Conservation (phyloP, 1,140 invertebrate genomes). For the Apis florea region DNA sequence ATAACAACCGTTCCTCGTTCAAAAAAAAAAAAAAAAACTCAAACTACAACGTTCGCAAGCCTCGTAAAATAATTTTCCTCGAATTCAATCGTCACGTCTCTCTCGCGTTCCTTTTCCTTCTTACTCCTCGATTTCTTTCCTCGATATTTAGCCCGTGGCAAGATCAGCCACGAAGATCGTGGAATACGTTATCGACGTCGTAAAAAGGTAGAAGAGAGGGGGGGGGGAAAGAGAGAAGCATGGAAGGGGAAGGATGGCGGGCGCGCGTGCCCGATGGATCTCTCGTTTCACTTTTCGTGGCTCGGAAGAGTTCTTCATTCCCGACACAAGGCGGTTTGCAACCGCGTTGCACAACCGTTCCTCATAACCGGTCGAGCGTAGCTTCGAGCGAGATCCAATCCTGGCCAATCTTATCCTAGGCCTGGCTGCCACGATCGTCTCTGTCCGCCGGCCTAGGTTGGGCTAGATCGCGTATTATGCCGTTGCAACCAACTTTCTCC, state of each 20-base stretch:
- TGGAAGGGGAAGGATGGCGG: not conserved
- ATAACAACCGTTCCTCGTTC: too few relatives aligned
- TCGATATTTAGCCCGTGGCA: not conserved
- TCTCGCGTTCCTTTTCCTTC: too few relatives aligned
- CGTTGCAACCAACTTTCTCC: conserved; percentile 77
- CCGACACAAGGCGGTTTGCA: conserved; percentile 32
- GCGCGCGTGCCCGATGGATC: conserved; percentile 53
- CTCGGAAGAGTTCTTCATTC: conserved; percentile 59
- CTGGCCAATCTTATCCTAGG: conserved; percentile 69
- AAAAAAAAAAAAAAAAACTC: too few relatives aligned
- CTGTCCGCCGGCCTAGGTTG: conserved; percentile 61
- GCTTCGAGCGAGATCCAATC: conserved; percentile 68
- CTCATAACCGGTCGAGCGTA: conserved; percentile 60
- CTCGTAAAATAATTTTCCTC: not conserved
- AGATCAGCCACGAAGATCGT: conserved; percentile 32
- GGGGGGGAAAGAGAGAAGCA: not conserved
- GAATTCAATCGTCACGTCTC: not conserved
- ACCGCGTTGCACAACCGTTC: conserved; percentile 68
- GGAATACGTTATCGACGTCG: conserved; percentile 47
- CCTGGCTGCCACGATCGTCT: conserved; percentile 48
- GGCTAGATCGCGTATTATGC: conserved; percentile 65
- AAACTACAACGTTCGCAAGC: too few relatives aligned
- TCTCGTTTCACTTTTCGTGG: conserved; percentile 70
- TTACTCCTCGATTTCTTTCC: not conserved
- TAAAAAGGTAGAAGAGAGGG: not conserved